Evolutionary conservation across 2,888 invertebrate species (phyloP).

Genomic region (Strigamia maritima): DNA sequence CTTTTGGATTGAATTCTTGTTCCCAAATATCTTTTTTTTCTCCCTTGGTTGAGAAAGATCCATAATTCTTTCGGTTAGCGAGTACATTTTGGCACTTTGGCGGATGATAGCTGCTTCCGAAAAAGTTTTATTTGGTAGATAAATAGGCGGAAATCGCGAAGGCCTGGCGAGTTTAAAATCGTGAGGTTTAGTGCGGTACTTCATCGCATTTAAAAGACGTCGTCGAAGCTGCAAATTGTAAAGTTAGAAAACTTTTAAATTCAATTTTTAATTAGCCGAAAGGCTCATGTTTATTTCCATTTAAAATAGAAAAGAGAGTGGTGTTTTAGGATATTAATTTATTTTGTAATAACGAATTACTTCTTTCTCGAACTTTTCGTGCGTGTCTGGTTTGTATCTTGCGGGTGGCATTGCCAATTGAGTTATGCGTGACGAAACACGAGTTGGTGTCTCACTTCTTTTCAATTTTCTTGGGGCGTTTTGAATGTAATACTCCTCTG

Average conservation of each 20-base stretch:
- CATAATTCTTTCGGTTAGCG: not conserved
- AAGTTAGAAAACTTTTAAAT: not conserved
- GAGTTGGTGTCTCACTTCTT: not conserved
- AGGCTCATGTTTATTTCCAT: too few relatives aligned
- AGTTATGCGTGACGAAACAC: not conserved
- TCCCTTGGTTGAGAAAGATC: not conserved
- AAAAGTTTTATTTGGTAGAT: not conserved
- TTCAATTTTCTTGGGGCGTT: not conserved
- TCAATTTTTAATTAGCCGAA: too few relatives aligned
- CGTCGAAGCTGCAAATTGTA: not conserved
- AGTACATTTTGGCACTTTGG: not conserved
- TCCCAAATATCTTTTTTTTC: not conserved
- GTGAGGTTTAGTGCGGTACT: not conserved
- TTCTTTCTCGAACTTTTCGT: not conserved
- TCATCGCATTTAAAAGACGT: not conserved
- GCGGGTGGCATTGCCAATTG: not conserved
- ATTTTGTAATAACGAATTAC: not conserved
- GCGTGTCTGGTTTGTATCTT: not conserved
- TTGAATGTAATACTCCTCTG: not conserved
- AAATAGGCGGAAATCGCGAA: not conserved
- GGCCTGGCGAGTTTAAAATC: not conserved
- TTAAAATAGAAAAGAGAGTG: too few relatives aligned
- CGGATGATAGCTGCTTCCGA: not conserved
- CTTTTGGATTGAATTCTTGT: not conserved
- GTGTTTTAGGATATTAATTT: not conserved